These are phyloP conservation scores for Micrastur ruficollis DNA, from an alignment of 2,797 vertebrate species.

Conservation along the genomic window DNA sequence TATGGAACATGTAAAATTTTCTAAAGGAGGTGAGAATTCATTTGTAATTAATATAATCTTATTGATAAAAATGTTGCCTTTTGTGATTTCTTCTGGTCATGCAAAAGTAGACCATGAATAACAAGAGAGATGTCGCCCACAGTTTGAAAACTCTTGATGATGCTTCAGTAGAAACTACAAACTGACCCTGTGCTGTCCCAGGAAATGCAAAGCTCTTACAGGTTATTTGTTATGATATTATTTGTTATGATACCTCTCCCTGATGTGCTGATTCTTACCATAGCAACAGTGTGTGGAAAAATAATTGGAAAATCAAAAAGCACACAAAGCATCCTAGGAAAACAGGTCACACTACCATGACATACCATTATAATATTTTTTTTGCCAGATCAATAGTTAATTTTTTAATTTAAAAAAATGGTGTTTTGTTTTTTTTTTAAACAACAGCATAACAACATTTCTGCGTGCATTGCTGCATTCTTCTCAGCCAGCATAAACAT, in stretches of 20 bases:
- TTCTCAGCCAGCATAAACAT: background rate
- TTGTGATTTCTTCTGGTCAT: background rate
- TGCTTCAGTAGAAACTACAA: background rate
- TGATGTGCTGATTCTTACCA: background rate
- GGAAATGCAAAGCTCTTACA: background rate
- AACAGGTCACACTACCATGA: background rate
- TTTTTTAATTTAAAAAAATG: background rate
- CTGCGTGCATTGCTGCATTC: background rate
- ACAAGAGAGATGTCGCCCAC: background rate
- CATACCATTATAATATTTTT: background rate
- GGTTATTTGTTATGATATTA: background rate
- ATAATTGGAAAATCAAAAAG: background rate
- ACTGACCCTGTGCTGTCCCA: background rate
- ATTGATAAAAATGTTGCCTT: background rate
- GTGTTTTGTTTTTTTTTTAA: background rate
- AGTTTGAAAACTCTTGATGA: background rate
- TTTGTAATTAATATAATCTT: background rate
- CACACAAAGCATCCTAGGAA: background rate
- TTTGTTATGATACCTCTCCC: background rate
- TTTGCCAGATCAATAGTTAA: background rate
- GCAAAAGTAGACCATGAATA: background rate
- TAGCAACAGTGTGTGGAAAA: background rate
- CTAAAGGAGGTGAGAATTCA: background rate
- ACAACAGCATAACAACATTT: background rate
- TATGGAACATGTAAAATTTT: background rate